phyloP scores from a whole-genome alignment of 2,888 invertebrate genomes.

The Vanessa cardui region DNA sequence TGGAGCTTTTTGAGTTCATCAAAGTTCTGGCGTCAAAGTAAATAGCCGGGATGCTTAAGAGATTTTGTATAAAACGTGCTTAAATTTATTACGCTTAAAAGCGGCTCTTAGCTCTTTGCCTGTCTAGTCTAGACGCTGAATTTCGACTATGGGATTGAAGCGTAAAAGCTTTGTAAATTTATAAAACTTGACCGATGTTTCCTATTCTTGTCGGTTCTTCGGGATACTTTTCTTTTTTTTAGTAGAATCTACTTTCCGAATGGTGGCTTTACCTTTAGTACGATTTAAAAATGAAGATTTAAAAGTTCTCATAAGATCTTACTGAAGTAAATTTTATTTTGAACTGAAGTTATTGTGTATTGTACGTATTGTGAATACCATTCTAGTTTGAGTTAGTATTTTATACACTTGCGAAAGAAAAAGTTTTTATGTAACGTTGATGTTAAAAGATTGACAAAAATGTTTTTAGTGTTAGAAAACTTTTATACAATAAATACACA shows the following conservation, averaged over 20 bases:
- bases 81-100: conserved; percentile 36
- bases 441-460: no score
- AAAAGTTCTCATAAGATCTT: no score
- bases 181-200: conserved; percentile 3
- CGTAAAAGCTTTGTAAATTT: conserved; percentile 10
- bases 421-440: no score
- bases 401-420: no score
- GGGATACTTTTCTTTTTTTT: not conserved
- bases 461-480: no score
- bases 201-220: not conserved
- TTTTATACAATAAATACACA: no score
- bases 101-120: conserved; percentile 31
- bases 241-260: not conserved
- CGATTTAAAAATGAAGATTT: no score
- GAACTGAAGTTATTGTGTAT: no score
- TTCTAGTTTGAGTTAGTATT: no score
- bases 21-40: conserved; percentile 33
- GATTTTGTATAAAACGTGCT: conserved; percentile 36
- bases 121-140: conserved; percentile 34
- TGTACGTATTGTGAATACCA: no score
- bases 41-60: conserved; percentile 32
- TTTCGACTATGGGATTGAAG: conserved; percentile 27
- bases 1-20: conserved; percentile 22
- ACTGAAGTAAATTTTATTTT: no score
- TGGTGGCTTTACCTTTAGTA: not conserved